A percentile compares a stretch with the other conserved stretches of the same genome.
These are phyloP conservation scores for Andricus quercusramuli DNA, from an alignment of 2,888 invertebrate genomes.

Conservation along the genomic window DNA sequence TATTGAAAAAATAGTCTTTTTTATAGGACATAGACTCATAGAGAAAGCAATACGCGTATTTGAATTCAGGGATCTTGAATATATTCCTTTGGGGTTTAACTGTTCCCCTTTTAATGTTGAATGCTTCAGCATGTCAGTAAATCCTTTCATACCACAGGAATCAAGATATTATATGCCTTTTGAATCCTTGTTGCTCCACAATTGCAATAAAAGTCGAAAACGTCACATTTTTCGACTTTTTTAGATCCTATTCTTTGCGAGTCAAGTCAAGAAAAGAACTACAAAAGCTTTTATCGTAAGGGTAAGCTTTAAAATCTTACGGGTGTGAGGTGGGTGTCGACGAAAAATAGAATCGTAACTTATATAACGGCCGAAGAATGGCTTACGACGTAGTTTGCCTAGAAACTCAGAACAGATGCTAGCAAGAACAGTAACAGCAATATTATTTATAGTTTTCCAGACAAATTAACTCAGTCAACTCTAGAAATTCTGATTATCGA, in stretches of 20 bases:
- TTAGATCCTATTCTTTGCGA: conserved; percentile 31
- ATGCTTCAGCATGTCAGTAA: conserved; percentile 35
- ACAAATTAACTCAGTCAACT: not conserved
- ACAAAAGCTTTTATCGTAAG: conserved; percentile 33
- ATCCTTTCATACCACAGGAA: conserved; percentile 30
- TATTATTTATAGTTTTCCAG: not conserved
- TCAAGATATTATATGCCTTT: conserved; percentile 24
- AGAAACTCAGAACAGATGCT: conserved; percentile 1
- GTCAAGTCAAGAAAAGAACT: conserved; percentile 31
- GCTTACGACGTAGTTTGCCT: conserved; percentile 10
- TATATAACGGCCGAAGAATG: conserved; percentile 17
- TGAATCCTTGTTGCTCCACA: conserved; percentile 11
- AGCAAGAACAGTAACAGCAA: not conserved
- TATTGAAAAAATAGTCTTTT: not conserved
- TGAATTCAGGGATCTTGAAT: not conserved
- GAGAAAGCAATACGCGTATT: not conserved
- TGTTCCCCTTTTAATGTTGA: conserved; percentile 19
- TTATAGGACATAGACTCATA: not conserved
- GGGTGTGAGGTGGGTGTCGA: conserved; percentile 10
- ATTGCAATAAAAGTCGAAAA: conserved; percentile 36
- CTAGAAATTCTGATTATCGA: not conserved
- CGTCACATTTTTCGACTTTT: conserved; percentile 30
- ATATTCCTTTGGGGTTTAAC: not conserved
- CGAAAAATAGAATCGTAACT: conserved; percentile 31
- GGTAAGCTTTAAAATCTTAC: conserved; percentile 30